Conservation (phyloP, 2,888 invertebrate genomes). For the Lysandra bellargus region DNA sequence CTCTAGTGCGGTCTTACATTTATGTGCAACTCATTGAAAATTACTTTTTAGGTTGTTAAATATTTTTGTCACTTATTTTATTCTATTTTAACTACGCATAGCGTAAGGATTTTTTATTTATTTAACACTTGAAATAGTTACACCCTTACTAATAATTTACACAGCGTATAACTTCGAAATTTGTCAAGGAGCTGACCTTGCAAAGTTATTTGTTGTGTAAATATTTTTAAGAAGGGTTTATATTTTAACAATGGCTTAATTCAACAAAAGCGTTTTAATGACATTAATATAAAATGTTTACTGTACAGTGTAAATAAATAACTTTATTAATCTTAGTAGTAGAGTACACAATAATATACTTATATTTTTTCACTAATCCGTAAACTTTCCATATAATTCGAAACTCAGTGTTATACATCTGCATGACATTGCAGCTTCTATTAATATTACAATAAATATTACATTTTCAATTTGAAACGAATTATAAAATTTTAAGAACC, state of each 20-base stretch:
- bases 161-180: too few relatives aligned
- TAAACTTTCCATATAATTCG: neutral
- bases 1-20: neutral
- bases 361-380: constrained; percentile 4
- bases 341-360: neutral
- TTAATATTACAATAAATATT: neutral
- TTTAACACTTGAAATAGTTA: neutral
- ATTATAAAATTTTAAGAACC: neutral
- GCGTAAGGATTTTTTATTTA: constrained; percentile 1
- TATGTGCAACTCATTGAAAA: neutral
- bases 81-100: constrained; percentile 2
- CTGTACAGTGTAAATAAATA: neutral
- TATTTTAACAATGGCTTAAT: neutral
- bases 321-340: neutral
- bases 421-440: neutral
- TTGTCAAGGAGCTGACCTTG: too few relatives aligned
- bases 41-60: neutral
- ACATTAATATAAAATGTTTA: neutral
- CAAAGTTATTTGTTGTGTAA: too few relatives aligned
- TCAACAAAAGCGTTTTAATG: neutral
- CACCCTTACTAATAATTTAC: too few relatives aligned
- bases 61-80: constrained; percentile 14
- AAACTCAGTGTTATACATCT: neutral
- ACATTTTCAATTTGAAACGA: neutral
- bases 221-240: neutral